phyloP scores from a whole-genome alignment of 2,888 invertebrate species.

The Beris morrisii region DNA sequence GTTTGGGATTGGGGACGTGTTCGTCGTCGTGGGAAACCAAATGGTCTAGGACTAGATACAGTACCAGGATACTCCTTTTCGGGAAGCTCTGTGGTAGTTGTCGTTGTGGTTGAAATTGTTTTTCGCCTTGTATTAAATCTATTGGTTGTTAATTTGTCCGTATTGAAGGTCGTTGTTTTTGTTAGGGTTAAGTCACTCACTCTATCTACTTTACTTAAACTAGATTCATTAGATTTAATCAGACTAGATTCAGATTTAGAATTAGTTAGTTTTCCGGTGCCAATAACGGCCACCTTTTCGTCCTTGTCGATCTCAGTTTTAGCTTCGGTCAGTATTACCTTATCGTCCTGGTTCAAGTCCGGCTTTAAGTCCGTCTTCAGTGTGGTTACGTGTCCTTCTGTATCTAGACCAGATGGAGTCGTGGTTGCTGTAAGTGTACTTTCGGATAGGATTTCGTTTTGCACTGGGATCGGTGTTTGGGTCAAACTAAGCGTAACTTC shows the following conservation, averaged over 20 bases:
- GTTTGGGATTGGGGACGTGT: constrained; percentile 49
- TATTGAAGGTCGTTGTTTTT: constrained; percentile 42
- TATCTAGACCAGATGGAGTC: constrained; percentile 44
- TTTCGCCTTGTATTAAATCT: constrained; percentile 16
- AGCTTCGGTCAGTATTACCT: constrained; percentile 33
- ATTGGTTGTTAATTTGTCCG: constrained; percentile 38
- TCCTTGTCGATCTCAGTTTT: constrained; percentile 13
- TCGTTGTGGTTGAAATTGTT: constrained; percentile 33
- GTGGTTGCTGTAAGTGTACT: constrained; percentile 42
- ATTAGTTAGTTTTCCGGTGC: constrained; percentile 34
- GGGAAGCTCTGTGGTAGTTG: constrained; percentile 41
- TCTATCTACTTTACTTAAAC: constrained; percentile 41
- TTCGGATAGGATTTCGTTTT: constrained; percentile 29
- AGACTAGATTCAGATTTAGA: constrained; percentile 46
- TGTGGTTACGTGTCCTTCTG: constrained; percentile 17
- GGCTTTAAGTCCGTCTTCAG: constrained; percentile 16
- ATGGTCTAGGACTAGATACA: constrained; percentile 60
- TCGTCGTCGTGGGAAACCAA: constrained; percentile 58
- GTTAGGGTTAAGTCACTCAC: constrained; percentile 39
- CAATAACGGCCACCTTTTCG: background rate
- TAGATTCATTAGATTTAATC: constrained; percentile 35
- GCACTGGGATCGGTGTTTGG: background rate
- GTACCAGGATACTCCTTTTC: constrained; percentile 50
- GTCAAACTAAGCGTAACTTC: background rate
- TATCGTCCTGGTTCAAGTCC: constrained; percentile 13